Conservation (phyloP, 2,888 invertebrate genomes). For the Lacanobia wlatinum region DNA sequence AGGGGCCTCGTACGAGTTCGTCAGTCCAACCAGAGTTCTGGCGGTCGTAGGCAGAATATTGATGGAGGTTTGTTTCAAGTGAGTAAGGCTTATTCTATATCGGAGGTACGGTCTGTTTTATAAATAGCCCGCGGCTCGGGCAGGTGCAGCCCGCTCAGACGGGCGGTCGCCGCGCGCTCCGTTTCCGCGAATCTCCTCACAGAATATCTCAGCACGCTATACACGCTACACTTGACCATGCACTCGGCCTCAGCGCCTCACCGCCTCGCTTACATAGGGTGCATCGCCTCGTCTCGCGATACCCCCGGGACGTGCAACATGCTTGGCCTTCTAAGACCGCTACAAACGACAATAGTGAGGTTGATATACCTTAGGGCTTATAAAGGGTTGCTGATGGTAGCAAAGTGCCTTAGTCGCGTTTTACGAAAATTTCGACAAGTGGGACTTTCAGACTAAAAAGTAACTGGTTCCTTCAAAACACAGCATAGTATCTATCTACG, state of each 20-base stretch:
- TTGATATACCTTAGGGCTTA: constrained; percentile 3
- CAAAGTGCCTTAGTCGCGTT: background rate
- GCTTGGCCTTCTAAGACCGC: constrained; percentile 35
- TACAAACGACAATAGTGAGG: background rate
- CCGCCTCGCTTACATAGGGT: constrained; percentile 45
- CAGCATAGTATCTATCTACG: constrained; percentile 3
- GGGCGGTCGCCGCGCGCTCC: constrained; percentile 86
- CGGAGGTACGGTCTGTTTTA: constrained; percentile 85
- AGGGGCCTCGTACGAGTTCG: background rate
- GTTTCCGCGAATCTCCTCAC: constrained; percentile 84
- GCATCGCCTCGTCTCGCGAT: constrained; percentile 52
- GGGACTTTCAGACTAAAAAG: background rate
- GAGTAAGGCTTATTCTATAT: constrained; percentile 78
- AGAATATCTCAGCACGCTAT: constrained; percentile 62
- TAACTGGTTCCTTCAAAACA: background rate
- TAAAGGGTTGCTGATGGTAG: background rate
- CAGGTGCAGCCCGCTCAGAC: constrained; percentile 87
- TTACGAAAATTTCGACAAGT: background rate
- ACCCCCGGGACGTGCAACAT: constrained; percentile 43
- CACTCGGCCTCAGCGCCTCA: constrained; percentile 35
- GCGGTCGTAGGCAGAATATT: constrained; percentile 53
- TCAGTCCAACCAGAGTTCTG: constrained; percentile 9
- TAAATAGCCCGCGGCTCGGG: constrained; percentile 86
- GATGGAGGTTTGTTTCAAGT: constrained; percentile 59
- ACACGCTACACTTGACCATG: constrained; percentile 60